Evolutionary conservation across 2,113 vertebrate species (phyloP).

Genomic region (Percina caprodes): DNA sequence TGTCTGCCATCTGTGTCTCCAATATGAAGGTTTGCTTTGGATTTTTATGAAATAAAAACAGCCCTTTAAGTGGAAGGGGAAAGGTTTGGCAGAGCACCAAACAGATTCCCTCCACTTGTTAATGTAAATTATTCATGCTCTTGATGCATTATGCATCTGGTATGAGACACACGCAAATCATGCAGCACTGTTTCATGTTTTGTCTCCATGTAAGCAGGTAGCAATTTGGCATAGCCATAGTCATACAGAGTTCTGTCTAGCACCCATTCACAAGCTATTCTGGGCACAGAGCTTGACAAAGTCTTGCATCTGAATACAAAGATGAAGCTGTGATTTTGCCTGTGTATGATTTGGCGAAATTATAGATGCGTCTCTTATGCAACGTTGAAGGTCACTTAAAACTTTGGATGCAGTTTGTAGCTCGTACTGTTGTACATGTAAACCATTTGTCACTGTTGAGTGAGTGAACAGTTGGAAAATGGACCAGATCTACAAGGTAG

Average conservation of each 20-base stretch:
- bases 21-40: slow-evolving; percentile 74
- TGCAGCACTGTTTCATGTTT: slow-evolving; percentile 73
- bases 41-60: slow-evolving; percentile 22
- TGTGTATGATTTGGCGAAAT: slow-evolving; percentile 22
- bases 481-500: background rate
- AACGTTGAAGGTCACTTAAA: slow-evolving; percentile 36
- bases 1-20: slow-evolving; percentile 80
- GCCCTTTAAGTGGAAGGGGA: slow-evolving; percentile 58
- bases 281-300: slow-evolving; percentile 51
- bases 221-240: slow-evolving; percentile 70
- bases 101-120: slow-evolving; percentile 75
- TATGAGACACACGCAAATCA: slow-evolving; percentile 72
- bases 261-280: slow-evolving; percentile 58
- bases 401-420: slow-evolving; percentile 17
- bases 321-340: slow-evolving; percentile 20
- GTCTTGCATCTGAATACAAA: slow-evolving; percentile 41
- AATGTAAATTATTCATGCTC: slow-evolving; percentile 80
- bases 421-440: background rate
- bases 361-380: slow-evolving; percentile 19
- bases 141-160: slow-evolving; percentile 74
- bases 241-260: slow-evolving; percentile 43
- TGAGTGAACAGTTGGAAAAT: background rate
- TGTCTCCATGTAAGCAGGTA: slow-evolving; percentile 75
- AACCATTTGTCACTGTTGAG: background rate
- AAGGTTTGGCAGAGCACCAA: slow-evolving; percentile 67